Percentiles rank a stretch among this genome's conserved stretches.
These are phyloP conservation scores for Penaeus chinensis DNA, from an alignment of 1,140 invertebrate genomes.

Conservation along the genomic window DNA sequence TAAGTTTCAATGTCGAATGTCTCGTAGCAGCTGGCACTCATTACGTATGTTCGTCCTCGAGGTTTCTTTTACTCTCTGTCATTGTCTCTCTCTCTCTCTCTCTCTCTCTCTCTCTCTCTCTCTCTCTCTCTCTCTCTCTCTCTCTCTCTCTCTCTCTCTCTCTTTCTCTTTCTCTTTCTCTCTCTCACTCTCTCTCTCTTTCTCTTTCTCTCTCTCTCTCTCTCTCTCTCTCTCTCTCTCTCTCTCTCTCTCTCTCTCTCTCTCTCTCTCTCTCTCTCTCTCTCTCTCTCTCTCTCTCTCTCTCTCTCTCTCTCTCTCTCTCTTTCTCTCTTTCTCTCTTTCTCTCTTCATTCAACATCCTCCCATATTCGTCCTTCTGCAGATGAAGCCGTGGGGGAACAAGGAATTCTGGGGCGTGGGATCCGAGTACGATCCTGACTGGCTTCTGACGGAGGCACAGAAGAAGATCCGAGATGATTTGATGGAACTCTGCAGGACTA, in stretches of 20 bases:
- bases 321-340: neutral
- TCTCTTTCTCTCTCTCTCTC: neutral
- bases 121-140: conserved; percentile 1
- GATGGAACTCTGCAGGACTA: conserved; percentile 51
- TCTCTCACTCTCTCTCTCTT: conserved; percentile 3
- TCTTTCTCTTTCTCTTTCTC: conserved; percentile 22
- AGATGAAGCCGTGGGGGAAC: conserved; percentile 56
- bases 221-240: neutral
- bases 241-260: neutral
- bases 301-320: neutral
- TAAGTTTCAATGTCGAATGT: no score
- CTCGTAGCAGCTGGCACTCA: no score
- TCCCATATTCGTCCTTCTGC: neutral
- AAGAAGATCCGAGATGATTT: conserved; percentile 37
- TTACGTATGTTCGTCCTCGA: no score
- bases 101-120: neutral
- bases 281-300: conserved; percentile 6
- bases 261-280: no score
- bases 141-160: conserved; percentile 25
- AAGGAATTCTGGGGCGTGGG: conserved; percentile 59
- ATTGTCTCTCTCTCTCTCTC: neutral
- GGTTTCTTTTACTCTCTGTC: neutral
- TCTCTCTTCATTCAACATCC: no score
- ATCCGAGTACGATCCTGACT: conserved; percentile 54
- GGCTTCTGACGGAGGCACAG: conserved; percentile 50